These are phyloP conservation scores for Gobio gobio DNA, from an alignment of 2,113 vertebrate genomes.

Conservation along the genomic window DNA sequence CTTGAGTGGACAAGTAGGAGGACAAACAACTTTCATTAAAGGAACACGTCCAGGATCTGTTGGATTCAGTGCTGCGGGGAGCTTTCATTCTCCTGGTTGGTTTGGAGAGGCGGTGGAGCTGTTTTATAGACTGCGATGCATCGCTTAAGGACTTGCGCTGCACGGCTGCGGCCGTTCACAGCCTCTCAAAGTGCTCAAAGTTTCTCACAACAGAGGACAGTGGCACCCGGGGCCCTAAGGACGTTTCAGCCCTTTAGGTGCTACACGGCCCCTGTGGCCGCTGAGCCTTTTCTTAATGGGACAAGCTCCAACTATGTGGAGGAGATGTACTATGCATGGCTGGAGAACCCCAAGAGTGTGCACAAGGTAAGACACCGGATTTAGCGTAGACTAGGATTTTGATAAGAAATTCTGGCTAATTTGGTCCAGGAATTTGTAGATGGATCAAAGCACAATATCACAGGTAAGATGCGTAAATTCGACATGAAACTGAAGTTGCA, in stretches of 20 bases:
- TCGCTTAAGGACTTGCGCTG: constrained; percentile 87
- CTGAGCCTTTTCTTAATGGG: constrained; percentile 91
- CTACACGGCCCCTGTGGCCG: constrained; percentile 79
- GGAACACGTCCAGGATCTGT: background rate
- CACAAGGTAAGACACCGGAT: constrained; percentile 86
- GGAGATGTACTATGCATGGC: constrained; percentile 96
- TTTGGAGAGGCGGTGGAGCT: constrained; percentile 48
- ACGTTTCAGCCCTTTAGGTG: constrained; percentile 80
- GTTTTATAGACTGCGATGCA: constrained; percentile 81
- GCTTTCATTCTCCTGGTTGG: background rate
- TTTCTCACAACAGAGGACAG: constrained; percentile 71
- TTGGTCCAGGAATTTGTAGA: background rate
- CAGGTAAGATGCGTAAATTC: too few relatives aligned
- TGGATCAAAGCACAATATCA: background rate
- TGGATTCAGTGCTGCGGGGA: background rate
- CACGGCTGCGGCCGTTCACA: constrained; percentile 84
- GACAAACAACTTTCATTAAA: background rate
- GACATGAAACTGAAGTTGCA: too few relatives aligned
- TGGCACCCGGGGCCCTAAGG: constrained; percentile 74
- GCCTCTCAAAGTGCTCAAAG: constrained; percentile 81
- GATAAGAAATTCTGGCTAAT: background rate
- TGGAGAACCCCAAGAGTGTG: constrained; percentile 93
- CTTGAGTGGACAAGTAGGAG: background rate
- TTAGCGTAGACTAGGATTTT: background rate
- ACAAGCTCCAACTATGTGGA: constrained; percentile 95